phyloP scores from a whole-genome alignment of 2,113 vertebrate species.

The Ictidomys tridecemlineatus region DNA sequence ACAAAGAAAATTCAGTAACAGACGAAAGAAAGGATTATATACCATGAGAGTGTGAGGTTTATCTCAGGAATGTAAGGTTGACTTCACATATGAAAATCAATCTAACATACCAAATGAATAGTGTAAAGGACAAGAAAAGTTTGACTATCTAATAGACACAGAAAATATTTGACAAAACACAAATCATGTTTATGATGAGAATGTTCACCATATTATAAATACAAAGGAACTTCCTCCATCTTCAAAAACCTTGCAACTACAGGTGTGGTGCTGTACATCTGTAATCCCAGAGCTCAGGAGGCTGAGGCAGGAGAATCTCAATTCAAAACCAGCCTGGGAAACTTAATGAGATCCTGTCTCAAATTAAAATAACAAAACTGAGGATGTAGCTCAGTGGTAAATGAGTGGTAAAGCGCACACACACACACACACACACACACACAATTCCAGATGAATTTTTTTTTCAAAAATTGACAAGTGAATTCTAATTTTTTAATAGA shows the following conservation, averaged over 20 bases:
- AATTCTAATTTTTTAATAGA: neutral
- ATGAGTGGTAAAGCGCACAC: too few species aligned
- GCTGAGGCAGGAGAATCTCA: neutral
- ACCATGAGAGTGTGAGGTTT: neutral
- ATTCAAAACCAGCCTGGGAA: neutral
- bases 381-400: neutral
- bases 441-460: neutral
- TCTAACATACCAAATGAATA: neutral
- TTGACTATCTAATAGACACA: neutral
- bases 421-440: too few species aligned
- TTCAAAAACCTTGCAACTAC: neutral
- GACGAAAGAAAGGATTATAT: neutral
- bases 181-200: neutral
- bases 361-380: neutral
- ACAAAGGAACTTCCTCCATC: neutral
- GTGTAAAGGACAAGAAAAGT: neutral
- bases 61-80: neutral
- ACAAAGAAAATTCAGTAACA: neutral
- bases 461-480: neutral
- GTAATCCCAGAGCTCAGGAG: neutral
- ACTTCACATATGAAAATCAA: conserved; percentile 13
- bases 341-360: neutral
- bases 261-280: neutral
- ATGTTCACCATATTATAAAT: neutral
- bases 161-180: neutral